Percentiles rank a stretch among this genome's conserved stretches.
Conservation (phyloP, 2,888 invertebrate species). For the Pogonocherus hispidulus region DNA sequence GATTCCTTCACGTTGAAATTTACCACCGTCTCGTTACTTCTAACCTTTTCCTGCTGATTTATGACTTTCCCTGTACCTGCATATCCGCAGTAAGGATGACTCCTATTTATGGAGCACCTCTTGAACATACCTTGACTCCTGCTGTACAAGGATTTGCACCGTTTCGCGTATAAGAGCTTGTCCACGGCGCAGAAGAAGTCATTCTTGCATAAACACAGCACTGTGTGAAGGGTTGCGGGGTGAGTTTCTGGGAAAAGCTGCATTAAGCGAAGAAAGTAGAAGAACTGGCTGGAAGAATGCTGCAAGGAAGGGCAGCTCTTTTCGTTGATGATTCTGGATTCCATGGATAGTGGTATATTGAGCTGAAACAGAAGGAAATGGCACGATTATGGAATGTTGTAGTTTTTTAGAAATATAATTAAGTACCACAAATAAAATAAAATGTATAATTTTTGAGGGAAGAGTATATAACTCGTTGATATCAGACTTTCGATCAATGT, state of each 20-base stretch:
- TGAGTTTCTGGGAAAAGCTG: conserved; percentile 67
- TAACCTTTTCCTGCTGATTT: conserved; percentile 7
- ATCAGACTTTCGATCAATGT: no score
- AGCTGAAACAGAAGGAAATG: conserved; percentile 1
- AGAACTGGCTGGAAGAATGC: conserved; percentile 64
- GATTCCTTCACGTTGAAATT: background rate
- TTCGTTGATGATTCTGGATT: conserved; percentile 29
- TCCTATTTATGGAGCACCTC: conserved; percentile 22
- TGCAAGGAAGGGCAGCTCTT: conserved; percentile 51
- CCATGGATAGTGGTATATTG: conserved; percentile 8
- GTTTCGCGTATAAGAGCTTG: conserved; percentile 64
- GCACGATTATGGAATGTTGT: background rate
- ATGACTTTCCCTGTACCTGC: background rate
- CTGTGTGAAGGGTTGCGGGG: conserved; percentile 66
- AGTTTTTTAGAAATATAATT: no score
- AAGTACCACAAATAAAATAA: no score
- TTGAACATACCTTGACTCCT: conserved; percentile 42
- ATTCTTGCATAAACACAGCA: conserved; percentile 63
- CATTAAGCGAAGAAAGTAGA: conserved; percentile 66
- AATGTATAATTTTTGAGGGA: no score
- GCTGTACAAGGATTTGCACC: conserved; percentile 53
- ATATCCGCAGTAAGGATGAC: conserved; percentile 31
- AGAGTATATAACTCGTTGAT: no score
- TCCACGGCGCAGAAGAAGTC: conserved; percentile 66
- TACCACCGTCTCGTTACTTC: background rate